phyloP scores from a whole-genome alignment of 92 coral and sea anemone genomes.

The Phenganax subtilis region DNA sequence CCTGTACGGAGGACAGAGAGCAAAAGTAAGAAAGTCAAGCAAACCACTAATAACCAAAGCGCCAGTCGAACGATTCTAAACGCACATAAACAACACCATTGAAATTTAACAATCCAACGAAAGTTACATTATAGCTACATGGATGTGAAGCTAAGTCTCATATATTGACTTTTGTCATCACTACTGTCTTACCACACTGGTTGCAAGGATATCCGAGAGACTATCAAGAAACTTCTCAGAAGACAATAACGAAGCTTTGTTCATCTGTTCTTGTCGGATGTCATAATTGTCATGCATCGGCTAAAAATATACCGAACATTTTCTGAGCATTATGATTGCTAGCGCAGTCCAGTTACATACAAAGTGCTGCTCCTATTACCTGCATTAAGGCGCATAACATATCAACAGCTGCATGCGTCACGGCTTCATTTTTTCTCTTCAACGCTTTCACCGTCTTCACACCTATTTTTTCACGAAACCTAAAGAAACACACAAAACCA shows the following conservation, averaged over 20 bases:
- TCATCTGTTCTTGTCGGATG: slow-evolving; percentile 87
- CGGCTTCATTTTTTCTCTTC: slow-evolving; percentile 87
- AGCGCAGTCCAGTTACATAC: neutral
- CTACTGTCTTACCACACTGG: slow-evolving; percentile 75
- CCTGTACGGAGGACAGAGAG: slow-evolving; percentile 99
- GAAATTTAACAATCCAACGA: neutral
- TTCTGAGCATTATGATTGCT: neutral
- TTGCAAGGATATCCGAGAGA: slow-evolving; percentile 78
- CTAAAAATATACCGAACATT: slow-evolving; percentile 33
- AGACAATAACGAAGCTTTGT: slow-evolving; percentile 88
- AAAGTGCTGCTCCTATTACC: slow-evolving; percentile 41
- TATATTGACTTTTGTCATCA: neutral
- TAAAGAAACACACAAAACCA: slow-evolving; percentile 11
- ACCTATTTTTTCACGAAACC: slow-evolving; percentile 95
- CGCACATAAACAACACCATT: neutral
- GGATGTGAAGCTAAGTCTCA: too few species aligned
- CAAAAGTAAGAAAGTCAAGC: slow-evolving; percentile 93
- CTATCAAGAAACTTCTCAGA: slow-evolving; percentile 86
- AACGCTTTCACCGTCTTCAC: slow-evolving; percentile 93
- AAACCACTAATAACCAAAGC: slow-evolving; percentile 91
- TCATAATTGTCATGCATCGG: slow-evolving; percentile 99
- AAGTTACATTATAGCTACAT: too few species aligned
- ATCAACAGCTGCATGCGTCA: slow-evolving; percentile 93
- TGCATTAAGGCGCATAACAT: slow-evolving; percentile 97
- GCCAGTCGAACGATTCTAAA: slow-evolving; percentile 88